Evolutionary conservation across 2,888 invertebrate species (phyloP).

Genomic region (Cosmorhoe ocellata): DNA sequence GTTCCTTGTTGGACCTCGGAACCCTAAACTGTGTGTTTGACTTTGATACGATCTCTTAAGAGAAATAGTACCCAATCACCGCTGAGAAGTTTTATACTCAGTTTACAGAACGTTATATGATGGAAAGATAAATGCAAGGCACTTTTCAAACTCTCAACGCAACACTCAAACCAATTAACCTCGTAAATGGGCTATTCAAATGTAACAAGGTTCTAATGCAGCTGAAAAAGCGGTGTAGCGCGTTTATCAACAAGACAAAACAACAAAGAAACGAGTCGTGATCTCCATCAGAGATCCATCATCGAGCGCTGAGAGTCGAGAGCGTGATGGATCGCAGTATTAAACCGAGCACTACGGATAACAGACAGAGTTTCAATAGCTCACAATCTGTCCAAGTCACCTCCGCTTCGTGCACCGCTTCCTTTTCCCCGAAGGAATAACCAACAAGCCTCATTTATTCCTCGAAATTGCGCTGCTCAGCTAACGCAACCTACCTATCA

Average conservation of each 20-base stretch:
- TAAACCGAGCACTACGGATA: constrained; percentile 69
- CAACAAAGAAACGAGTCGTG: constrained; percentile 73
- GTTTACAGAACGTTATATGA: constrained; percentile 11
- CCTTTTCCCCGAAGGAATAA: constrained; percentile 56
- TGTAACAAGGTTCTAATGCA: constrained; percentile 71
- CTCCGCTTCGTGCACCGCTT: constrained; percentile 50
- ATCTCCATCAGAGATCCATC: constrained; percentile 77
- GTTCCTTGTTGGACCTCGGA: too few relatives aligned
- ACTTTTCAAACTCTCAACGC: constrained; percentile 51
- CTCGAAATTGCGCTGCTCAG: constrained; percentile 45
- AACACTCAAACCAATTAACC: constrained; percentile 59
- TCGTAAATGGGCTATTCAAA: constrained; percentile 67
- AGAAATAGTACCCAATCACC: neutral
- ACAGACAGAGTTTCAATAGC: constrained; percentile 64
- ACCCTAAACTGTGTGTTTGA: too few relatives aligned
- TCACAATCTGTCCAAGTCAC: constrained; percentile 67
- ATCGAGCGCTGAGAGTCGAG: constrained; percentile 54
- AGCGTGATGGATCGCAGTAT: constrained; percentile 74
- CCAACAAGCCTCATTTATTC: constrained; percentile 51
- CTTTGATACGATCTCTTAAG: neutral
- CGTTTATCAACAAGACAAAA: constrained; percentile 73
- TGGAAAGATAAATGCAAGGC: constrained; percentile 38
- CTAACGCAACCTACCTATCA: constrained; percentile 46
- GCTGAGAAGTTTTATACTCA: neutral
- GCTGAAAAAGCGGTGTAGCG: constrained; percentile 60